Evolutionary conservation across 2,888 invertebrate genomes (phyloP).

Genomic region (Adineta ricciae): DNA sequence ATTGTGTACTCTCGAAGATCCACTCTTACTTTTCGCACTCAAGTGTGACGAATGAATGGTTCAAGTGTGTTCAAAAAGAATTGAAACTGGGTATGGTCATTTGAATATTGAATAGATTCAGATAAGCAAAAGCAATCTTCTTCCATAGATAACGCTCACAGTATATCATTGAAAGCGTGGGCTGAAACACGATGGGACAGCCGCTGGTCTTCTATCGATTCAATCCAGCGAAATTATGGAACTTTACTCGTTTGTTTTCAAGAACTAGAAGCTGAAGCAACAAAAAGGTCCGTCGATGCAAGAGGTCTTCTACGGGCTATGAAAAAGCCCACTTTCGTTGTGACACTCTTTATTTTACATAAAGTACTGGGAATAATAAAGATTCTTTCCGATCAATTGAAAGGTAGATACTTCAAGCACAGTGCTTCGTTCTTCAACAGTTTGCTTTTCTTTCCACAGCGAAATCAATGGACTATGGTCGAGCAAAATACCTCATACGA

Average conservation of each 20-base stretch:
- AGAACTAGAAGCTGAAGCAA: not conserved
- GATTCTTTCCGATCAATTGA: not conserved
- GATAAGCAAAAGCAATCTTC: not conserved
- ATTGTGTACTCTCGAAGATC: not conserved
- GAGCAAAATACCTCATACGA: no score
- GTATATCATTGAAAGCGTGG: not conserved
- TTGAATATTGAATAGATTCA: not conserved
- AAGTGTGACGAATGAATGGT: not conserved
- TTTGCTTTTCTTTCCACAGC: no score
- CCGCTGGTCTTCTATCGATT: not conserved
- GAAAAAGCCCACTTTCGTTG: not conserved
- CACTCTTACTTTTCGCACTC: not conserved
- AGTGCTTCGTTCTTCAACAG: no score
- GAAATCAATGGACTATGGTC: no score
- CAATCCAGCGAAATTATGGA: not conserved
- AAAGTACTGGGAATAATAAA: not conserved
- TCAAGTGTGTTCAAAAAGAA: not conserved
- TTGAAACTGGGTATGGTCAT: not conserved
- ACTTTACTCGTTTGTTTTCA: not conserved
- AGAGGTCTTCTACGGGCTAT: not conserved
- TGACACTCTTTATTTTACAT: not conserved
- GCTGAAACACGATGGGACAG: not conserved
- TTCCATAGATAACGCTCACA: not conserved
- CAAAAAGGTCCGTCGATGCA: not conserved
- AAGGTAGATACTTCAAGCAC: not conserved